Percentiles rank a stretch among this genome's conserved stretches.
phyloP scores from a whole-genome alignment of 2,113 vertebrate species.

The Rafetus swinhoei region DNA sequence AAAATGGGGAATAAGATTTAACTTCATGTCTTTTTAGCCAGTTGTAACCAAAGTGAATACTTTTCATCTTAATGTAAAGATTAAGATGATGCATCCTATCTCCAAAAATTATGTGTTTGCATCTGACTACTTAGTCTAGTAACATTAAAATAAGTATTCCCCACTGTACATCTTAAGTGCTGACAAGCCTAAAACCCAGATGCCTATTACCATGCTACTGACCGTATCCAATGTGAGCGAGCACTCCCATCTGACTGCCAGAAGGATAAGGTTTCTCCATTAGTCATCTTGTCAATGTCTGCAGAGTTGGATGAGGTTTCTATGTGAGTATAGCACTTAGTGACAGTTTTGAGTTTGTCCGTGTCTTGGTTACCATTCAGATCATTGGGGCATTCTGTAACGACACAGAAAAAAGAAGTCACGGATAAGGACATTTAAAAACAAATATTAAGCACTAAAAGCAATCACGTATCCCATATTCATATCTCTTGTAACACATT shows the following conservation, averaged over 20 bases:
- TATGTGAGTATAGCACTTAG: conserved; percentile 93
- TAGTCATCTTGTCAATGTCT: conserved; percentile 94
- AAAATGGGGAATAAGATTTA: background rate
- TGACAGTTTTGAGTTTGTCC: conserved; percentile 91
- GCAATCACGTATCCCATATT: background rate
- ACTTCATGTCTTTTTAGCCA: background rate
- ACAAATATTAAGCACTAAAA: background rate
- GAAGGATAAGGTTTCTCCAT: conserved; percentile 93
- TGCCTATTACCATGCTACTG: background rate
- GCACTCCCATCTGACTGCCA: conserved; percentile 98
- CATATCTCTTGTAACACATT: background rate
- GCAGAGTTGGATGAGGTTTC: conserved; percentile 93
- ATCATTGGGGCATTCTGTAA: conserved; percentile 82
- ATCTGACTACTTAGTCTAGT: background rate
- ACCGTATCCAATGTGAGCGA: conserved; percentile 97
- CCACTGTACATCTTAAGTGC: accelerated
- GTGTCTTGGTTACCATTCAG: conserved; percentile 87
- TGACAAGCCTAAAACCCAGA: accelerated
- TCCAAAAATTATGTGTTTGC: background rate
- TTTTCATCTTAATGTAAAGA: background rate
- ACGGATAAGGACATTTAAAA: accelerated
- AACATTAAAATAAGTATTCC: background rate
- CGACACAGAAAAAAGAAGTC: background rate
- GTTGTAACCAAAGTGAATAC: background rate
- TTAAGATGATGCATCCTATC: background rate